phyloP scores from a whole-genome alignment of 2,113 vertebrate genomes.

The Indri indri region DNA sequence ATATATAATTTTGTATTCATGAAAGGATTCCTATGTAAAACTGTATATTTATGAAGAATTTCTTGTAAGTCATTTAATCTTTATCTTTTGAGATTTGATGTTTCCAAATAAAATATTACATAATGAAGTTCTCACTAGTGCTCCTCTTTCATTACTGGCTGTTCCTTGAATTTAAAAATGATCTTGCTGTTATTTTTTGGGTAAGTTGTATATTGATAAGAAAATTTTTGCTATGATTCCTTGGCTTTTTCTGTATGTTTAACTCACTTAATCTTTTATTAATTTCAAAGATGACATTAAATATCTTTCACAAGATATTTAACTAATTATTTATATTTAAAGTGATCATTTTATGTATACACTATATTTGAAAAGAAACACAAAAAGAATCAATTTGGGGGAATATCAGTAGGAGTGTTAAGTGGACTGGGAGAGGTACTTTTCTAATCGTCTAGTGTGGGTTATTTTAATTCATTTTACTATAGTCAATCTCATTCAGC shows the following conservation, averaged over 20 bases:
- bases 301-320: background rate
- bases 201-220: background rate
- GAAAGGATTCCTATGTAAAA: background rate
- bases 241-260: background rate
- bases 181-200: background rate
- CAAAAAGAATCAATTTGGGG: background rate
- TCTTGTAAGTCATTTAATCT: background rate
- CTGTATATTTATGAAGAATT: background rate
- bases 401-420: background rate
- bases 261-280: background rate
- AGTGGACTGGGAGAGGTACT: background rate
- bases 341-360: background rate
- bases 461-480: background rate
- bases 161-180: conserved; percentile 2
- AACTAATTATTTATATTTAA: background rate
- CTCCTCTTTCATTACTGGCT: background rate
- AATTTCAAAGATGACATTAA: background rate
- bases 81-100: background rate
- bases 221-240: background rate
- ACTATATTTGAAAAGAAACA: background rate
- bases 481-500: background rate
- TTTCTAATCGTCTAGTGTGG: background rate
- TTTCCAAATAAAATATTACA: background rate
- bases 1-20: background rate
- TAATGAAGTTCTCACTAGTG: background rate